These are phyloP conservation scores for Dryas iulia DNA, from an alignment of 1,140 invertebrate species.

Conservation along the genomic window DNA sequence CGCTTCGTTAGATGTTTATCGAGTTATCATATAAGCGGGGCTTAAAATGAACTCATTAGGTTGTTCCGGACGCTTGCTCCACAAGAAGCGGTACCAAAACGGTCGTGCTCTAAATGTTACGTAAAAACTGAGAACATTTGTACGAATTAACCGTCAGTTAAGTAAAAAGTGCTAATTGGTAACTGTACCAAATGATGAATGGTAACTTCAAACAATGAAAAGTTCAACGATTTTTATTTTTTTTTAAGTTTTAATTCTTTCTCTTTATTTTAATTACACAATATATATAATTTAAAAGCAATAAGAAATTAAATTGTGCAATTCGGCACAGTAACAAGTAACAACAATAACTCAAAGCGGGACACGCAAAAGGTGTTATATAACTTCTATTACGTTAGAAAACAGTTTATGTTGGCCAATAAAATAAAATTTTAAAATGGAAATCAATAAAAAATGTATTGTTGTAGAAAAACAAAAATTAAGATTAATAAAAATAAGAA, in stretches of 20 bases:
- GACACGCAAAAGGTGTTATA: neutral
- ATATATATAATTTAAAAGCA: neutral
- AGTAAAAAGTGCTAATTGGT: slow-evolving; percentile 15
- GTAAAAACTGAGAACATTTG: slow-evolving; percentile 40
- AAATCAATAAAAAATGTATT: too few relatives aligned
- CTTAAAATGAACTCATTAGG: slow-evolving; percentile 54
- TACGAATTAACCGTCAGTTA: slow-evolving; percentile 18
- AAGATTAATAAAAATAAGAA: too few relatives aligned
- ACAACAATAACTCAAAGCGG: neutral
- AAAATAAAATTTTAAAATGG: too few relatives aligned
- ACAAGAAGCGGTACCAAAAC: slow-evolving; percentile 55
- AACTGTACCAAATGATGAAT: neutral
- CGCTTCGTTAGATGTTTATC: slow-evolving; percentile 24
- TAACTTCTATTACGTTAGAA: neutral
- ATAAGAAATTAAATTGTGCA: neutral
- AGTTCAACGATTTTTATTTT: neutral
- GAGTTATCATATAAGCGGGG: slow-evolving; percentile 24
- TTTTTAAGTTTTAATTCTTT: neutral
- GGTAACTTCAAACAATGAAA: neutral
- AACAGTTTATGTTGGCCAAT: neutral
- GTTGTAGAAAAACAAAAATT: too few relatives aligned
- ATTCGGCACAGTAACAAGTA: neutral
- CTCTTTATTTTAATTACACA: neutral
- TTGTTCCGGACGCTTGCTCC: slow-evolving; percentile 49
- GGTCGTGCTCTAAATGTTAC: slow-evolving; percentile 59